A percentile compares a stretch with the other conserved stretches of the same genome.
Conservation (phyloP, 2,888 invertebrate species). For the Calliscelio sp. region DNA sequence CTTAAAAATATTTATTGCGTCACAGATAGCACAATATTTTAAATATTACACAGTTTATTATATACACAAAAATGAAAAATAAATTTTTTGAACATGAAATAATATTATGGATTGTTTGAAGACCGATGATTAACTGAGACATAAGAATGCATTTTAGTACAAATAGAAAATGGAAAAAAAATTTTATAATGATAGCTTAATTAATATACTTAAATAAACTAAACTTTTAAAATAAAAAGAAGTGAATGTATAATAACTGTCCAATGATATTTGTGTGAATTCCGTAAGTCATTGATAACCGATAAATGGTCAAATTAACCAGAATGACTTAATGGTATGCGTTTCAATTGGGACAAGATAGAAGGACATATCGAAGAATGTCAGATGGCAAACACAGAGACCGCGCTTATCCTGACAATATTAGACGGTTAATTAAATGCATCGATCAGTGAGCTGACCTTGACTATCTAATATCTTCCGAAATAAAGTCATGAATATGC, state of each 20-base stretch:
- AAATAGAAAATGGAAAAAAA: too few species aligned
- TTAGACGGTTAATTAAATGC: conserved; percentile 63
- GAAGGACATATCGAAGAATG: conserved; percentile 65
- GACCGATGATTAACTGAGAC: too few species aligned
- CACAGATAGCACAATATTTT: too few species aligned
- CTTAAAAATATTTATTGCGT: too few species aligned
- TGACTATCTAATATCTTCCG: conserved; percentile 43
- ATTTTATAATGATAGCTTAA: too few species aligned
- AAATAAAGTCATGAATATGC: conserved; percentile 52
- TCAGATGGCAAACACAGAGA: conserved; percentile 41
- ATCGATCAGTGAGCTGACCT: conserved; percentile 63
- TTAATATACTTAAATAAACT: too few species aligned
- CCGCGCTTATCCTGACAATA: conserved; percentile 54
- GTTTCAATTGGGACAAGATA: conserved; percentile 56
- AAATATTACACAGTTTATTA: too few species aligned
- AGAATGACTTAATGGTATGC: conserved; percentile 48
- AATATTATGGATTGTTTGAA: too few species aligned
- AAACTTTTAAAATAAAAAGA: too few species aligned
- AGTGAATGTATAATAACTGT: neutral
- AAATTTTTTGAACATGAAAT: too few species aligned
- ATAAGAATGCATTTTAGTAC: too few species aligned
- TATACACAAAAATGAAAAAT: too few species aligned
- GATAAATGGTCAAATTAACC: conserved; percentile 31
- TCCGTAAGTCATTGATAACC: neutral
- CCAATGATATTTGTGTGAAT: neutral